These are phyloP conservation scores for Oscarella lobularis DNA, from an alignment of 37 sponge, comb jelly and placozoan species.

Conservation along the genomic window DNA sequence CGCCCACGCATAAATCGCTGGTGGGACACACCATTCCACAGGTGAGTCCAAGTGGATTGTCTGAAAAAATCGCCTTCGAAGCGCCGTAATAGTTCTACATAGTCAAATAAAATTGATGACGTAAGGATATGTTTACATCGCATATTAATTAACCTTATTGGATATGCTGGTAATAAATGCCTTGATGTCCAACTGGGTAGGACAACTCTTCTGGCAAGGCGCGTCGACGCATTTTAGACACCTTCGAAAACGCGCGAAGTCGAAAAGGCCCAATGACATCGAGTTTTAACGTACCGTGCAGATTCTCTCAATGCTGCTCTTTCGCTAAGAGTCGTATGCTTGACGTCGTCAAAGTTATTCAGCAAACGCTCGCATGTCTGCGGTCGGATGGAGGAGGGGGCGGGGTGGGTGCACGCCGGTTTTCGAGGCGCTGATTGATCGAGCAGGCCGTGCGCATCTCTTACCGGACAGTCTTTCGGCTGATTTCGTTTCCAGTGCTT, in stretches of 20 bases:
- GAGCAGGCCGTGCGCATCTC: background rate
- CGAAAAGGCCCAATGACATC: background rate
- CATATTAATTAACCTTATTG: too few species aligned
- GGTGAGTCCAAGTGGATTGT: slow-evolving; percentile 91
- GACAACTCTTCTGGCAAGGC: slow-evolving; percentile 96
- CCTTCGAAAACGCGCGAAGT: too few species aligned
- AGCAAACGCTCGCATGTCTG: slow-evolving; percentile 14
- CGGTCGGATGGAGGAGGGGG: background rate
- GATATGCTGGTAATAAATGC: slow-evolving; percentile 81
- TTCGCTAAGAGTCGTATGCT: slow-evolving; percentile 93
- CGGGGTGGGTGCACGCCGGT: background rate
- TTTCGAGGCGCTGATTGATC: background rate
- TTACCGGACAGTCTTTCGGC: slow-evolving; percentile 68
- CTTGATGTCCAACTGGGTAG: slow-evolving; percentile 94
- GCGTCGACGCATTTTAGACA: slow-evolving; percentile 97
- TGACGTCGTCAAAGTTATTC: slow-evolving; percentile 92
- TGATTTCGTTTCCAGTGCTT: slow-evolving; percentile 88
- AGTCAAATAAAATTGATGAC: background rate
- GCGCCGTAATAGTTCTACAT: slow-evolving; percentile 86
- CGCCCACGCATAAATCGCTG: slow-evolving; percentile 93
- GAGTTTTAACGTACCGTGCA: background rate
- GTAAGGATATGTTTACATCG: too few species aligned
- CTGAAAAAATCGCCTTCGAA: slow-evolving; percentile 84
- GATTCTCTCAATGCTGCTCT: slow-evolving; percentile 76
- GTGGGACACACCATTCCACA: slow-evolving; percentile 98